Conservation (phyloP, 2,888 invertebrate genomes). For the Trypoxylon attenuatum region DNA sequence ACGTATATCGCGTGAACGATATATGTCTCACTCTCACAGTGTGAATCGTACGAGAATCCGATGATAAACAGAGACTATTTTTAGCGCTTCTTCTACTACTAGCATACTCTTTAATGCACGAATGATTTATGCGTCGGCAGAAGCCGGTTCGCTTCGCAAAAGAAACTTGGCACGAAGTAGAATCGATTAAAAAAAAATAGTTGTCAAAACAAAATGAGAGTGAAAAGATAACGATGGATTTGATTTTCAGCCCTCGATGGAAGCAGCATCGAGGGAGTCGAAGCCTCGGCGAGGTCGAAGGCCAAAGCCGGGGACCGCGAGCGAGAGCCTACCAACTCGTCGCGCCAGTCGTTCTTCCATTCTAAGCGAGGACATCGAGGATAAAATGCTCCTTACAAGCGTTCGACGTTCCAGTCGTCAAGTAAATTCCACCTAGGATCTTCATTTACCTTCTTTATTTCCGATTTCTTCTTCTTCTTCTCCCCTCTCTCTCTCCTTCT, state of each 20-base stretch:
- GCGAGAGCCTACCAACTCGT: constrained; percentile 17
- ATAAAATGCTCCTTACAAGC: constrained; percentile 42
- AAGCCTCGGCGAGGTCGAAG: constrained; percentile 29
- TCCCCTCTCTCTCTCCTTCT: not conserved
- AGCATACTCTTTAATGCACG: no score
- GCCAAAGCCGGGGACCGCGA: constrained; percentile 21
- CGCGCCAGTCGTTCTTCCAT: constrained; percentile 30
- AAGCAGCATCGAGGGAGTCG: constrained; percentile 35
- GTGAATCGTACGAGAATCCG: no score
- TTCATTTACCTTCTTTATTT: not conserved
- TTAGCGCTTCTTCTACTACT: no score
- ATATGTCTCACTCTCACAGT: no score
- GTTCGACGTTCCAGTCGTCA: constrained; percentile 57
- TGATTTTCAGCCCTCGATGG: constrained; percentile 17
- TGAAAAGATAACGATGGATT: not conserved
- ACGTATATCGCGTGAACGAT: no score
- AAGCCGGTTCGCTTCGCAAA: no score
- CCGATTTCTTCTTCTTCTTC: constrained; percentile 11
- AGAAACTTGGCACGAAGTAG: no score
- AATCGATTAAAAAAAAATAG: no score
- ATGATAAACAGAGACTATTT: no score
- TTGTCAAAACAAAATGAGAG: not conserved
- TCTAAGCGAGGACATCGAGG: constrained; percentile 32
- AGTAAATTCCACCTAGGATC: constrained; percentile 54
- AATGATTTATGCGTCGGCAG: no score